These are phyloP conservation scores for Hypomesus transpacificus DNA, from an alignment of 2,113 vertebrate genomes.

Conservation along the genomic window DNA sequence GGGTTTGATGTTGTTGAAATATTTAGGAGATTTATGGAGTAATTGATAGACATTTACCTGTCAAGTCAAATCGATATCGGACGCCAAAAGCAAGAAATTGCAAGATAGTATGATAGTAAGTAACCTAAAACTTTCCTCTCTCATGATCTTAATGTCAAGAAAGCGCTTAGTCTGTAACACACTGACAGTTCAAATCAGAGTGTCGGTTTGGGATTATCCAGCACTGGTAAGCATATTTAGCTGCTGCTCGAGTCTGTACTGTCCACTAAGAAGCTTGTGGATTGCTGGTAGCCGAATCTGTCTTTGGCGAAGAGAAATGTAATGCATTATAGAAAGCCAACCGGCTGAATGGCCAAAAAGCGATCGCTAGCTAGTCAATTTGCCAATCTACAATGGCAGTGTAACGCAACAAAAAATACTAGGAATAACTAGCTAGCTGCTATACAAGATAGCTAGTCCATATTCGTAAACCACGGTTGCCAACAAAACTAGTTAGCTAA, in stretches of 20 bases:
- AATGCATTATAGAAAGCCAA: not conserved
- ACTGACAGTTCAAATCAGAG: not conserved
- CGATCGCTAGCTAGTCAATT: not conserved
- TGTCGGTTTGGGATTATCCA: not conserved
- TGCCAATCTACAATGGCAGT: not conserved
- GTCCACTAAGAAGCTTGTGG: not conserved
- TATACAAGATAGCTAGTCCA: too few species aligned
- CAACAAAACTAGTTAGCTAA: not conserved
- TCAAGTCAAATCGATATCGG: constrained; percentile 27
- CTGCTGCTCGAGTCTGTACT: not conserved
- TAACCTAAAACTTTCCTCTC: constrained; percentile 46
- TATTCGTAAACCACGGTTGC: not conserved
- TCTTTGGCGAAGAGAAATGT: too few species aligned
- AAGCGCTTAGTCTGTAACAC: not conserved
- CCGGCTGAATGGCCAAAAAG: not conserved
- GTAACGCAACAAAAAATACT: too few species aligned
- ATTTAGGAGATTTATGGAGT: constrained; percentile 64
- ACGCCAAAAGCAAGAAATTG: constrained; percentile 28
- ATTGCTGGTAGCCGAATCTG: not conserved
- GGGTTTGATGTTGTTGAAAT: constrained; percentile 63
- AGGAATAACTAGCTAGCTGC: too few species aligned
- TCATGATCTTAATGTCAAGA: constrained; percentile 29
- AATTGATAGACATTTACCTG: constrained; percentile 39
- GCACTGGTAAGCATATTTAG: not conserved
- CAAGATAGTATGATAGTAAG: constrained; percentile 75